These are phyloP conservation scores for Sakesphorus luctuosus DNA, from an alignment of 2,113 vertebrate genomes.

Conservation along the genomic window DNA sequence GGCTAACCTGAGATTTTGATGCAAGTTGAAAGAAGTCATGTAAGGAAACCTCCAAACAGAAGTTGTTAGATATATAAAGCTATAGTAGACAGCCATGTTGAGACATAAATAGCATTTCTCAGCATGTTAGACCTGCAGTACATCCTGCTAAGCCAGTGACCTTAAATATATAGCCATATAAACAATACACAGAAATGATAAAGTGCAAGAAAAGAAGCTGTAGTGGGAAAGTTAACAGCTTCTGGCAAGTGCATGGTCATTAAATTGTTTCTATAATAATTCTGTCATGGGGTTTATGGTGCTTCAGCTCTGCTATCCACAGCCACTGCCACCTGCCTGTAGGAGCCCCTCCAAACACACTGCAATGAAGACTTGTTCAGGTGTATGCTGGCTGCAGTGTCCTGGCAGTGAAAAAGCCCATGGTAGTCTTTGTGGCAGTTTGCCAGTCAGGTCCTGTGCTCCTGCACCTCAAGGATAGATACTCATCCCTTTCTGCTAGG, in stretches of 20 bases:
- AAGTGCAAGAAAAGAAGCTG: neutral
- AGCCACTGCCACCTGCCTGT: neutral
- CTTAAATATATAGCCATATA: neutral
- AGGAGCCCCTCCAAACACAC: neutral
- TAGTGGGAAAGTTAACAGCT: neutral
- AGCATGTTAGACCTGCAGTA: neutral
- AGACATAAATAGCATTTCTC: neutral
- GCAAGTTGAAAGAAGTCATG: neutral
- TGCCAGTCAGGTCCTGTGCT: neutral
- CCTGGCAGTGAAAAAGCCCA: accelerated
- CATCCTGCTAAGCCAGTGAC: neutral
- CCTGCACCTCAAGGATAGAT: accelerated
- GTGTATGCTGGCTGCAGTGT: neutral
- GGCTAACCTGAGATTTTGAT: neutral
- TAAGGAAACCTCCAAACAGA: neutral
- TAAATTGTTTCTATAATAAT: neutral
- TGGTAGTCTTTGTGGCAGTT: neutral
- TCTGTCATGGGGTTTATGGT: neutral
- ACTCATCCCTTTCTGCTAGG: neutral
- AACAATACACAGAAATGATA: neutral
- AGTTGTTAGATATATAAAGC: neutral
- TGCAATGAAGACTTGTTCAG: neutral
- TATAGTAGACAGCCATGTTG: neutral
- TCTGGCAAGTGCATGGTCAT: neutral
- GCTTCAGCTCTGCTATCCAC: neutral